Conservation (phyloP, 2,113 vertebrate genomes). For the Entelurus aequoreus region DNA sequence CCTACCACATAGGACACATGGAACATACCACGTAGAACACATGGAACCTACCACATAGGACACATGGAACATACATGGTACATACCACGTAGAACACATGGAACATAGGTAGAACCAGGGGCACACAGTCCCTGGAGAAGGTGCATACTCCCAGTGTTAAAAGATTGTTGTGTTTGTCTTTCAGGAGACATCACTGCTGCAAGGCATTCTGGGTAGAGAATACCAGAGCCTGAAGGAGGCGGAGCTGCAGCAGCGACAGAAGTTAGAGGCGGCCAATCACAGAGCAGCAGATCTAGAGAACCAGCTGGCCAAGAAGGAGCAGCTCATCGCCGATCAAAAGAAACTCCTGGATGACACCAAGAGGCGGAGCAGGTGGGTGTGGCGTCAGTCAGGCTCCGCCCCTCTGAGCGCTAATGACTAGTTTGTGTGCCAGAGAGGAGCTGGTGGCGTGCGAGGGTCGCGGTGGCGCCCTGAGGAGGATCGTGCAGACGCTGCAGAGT, state of each 20-base stretch:
- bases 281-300: constrained; percentile 85
- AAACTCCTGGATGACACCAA: constrained; percentile 91
- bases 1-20: too few relatives aligned
- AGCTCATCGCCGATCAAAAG: constrained; percentile 87
- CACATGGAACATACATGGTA: too few relatives aligned
- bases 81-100: too few relatives aligned
- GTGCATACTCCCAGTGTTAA: too few relatives aligned
- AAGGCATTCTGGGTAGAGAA: constrained; percentile 78
- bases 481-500: constrained; percentile 80
- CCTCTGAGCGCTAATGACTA: neutral
- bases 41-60: neutral
- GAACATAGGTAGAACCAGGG: too few relatives aligned
- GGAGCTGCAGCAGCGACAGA: constrained; percentile 82
- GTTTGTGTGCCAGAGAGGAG: constrained; percentile 65
- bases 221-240: constrained; percentile 75
- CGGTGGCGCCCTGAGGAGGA: constrained; percentile 79
- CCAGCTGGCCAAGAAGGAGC: constrained; percentile 85
- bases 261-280: constrained; percentile 84
- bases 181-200: constrained; percentile 84
- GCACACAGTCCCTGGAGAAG: too few relatives aligned
- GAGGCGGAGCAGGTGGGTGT: constrained; percentile 80
- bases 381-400: neutral
- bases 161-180: constrained; percentile 1
- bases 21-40: neutral
- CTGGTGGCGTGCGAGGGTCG: constrained; percentile 82